These are phyloP conservation scores for Sceliomorpha sp. DNA, from an alignment of 2,888 invertebrate species.

Conservation along the genomic window DNA sequence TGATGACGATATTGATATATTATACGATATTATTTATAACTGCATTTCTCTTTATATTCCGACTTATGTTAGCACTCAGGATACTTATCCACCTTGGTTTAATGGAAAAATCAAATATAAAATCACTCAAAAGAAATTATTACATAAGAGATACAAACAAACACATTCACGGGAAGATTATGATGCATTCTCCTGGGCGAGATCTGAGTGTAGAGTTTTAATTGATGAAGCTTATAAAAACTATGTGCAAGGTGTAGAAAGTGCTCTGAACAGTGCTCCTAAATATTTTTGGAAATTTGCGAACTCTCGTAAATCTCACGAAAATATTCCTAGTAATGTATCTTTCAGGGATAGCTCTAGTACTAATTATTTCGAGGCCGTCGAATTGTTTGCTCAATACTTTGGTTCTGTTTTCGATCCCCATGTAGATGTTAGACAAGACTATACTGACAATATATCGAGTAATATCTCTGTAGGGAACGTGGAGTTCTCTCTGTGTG, in stretches of 20 bases:
- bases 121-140: background rate
- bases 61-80: background rate
- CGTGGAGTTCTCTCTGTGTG: background rate
- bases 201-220: background rate
- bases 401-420: conserved; percentile 4
- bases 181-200: background rate
- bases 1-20: background rate
- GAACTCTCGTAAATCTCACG: too few species aligned
- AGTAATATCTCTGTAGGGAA: background rate
- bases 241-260: background rate
- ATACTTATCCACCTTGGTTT: conserved; percentile 1
- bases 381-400: background rate
- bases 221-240: background rate
- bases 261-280: background rate
- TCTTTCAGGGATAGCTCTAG: background rate
- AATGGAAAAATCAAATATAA: background rate
- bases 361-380: background rate
- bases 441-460: too few species aligned
- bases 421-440: too few species aligned
- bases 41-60: background rate
- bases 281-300: conserved; percentile 3
- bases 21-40: background rate
- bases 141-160: background rate
- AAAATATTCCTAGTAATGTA: background rate
- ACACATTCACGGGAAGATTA: background rate